Percentiles rank a stretch among this genome's conserved stretches.
Conservation (phyloP, 1,140 invertebrate species). For the Bemisia tabaci region DNA sequence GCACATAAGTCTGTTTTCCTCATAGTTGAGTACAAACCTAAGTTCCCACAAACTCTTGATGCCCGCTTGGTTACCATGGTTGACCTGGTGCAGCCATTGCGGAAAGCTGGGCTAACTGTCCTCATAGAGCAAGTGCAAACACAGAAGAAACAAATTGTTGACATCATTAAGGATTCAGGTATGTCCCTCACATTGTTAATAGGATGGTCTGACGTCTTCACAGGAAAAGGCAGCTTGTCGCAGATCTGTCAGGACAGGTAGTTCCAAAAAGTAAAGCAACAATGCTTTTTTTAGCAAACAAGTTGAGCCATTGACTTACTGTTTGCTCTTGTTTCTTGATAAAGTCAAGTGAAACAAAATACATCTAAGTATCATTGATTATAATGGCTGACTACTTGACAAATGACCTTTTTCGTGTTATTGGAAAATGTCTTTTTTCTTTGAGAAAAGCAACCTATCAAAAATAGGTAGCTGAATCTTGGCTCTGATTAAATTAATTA, state of each 20-base stretch:
- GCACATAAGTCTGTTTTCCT: conserved; percentile 55
- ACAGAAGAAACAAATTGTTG: conserved; percentile 54
- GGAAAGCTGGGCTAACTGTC: conserved; percentile 47
- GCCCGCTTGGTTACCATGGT: conserved; percentile 39
- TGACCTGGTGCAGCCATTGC: conserved; percentile 36
- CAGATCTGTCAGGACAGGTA: background rate
- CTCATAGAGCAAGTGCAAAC: conserved; percentile 56
- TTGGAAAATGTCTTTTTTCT: too few species aligned
- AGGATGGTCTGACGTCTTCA: conserved; percentile 6
- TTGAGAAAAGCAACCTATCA: too few species aligned
- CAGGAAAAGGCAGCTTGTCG: conserved; percentile 11
- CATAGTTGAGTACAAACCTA: conserved; percentile 40
- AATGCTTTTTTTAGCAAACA: conserved; percentile 7
- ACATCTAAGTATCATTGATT: too few species aligned
- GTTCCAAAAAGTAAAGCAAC: background rate
- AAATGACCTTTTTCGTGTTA: too few species aligned
- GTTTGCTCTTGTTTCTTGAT: too few species aligned
- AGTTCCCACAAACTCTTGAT: conserved; percentile 32
- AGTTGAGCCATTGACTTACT: conserved; percentile 2
- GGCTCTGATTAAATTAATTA: too few species aligned
- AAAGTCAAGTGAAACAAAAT: too few species aligned
- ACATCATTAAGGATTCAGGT: conserved; percentile 57
- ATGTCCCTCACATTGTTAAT: conserved; percentile 16
- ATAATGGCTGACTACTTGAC: too few species aligned
- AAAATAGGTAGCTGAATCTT: too few species aligned